These are phyloP conservation scores for Percopsis omiscomaycus DNA, from an alignment of 2,797 vertebrate species.

Conservation along the genomic window DNA sequence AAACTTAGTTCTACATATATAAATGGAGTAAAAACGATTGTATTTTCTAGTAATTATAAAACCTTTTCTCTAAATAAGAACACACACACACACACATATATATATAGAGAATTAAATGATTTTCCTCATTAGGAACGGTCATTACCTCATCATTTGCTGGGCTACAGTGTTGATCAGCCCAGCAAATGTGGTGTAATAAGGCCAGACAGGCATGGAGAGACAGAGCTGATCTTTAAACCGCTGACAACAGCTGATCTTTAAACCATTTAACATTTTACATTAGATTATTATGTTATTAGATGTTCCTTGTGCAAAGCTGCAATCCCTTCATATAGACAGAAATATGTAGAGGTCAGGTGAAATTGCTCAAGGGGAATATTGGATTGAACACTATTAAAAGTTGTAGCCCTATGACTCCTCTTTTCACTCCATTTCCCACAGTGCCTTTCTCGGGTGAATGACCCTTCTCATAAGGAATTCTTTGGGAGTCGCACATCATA, in stretches of 20 bases:
- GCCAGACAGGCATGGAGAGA: no score
- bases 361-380: neutral
- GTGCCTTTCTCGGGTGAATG: no score
- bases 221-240: no score
- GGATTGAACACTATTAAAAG: neutral
- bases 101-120: neutral
- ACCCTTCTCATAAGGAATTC: neutral
- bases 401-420: no score
- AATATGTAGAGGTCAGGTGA: neutral
- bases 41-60: neutral
- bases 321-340: neutral
- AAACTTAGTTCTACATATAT: neutral
- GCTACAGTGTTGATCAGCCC: no score
- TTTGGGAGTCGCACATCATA: conserved; percentile 2
- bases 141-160: no score
- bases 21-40: neutral
- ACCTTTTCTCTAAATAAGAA: no score
- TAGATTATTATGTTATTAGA: neutral
- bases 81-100: neutral
- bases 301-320: neutral
- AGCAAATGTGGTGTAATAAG: no score
- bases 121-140: no score
- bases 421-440: no score
- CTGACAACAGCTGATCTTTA: no score
- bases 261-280: neutral